Percentiles rank a stretch among this genome's conserved stretches.
phyloP scores from a whole-genome alignment of 2,113 vertebrate genomes.

The Lethenteron camtschaticum region DNA sequence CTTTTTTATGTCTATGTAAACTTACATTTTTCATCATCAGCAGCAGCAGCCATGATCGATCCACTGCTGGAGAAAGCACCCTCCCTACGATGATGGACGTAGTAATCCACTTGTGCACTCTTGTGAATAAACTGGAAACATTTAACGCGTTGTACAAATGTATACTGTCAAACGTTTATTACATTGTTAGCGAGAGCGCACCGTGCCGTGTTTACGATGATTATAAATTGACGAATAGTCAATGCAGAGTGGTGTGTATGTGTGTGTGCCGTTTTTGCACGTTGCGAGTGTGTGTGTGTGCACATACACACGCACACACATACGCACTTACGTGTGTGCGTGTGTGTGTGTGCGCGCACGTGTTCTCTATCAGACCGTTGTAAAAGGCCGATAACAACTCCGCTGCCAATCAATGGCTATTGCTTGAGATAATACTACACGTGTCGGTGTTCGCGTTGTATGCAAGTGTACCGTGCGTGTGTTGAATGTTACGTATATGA shows the following conservation, averaged over 20 bases:
- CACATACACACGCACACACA: not conserved
- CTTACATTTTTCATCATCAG: not conserved
- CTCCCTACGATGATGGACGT: not conserved
- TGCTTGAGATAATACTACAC: no score
- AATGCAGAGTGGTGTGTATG: not conserved
- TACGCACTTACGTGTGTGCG: not conserved
- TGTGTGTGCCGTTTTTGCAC: not conserved
- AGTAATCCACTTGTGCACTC: not conserved
- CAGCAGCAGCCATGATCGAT: no score
- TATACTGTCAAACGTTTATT: not conserved
- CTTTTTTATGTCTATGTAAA: not conserved
- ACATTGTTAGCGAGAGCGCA: not conserved
- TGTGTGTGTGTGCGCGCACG: not conserved
- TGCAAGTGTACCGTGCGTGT: no score
- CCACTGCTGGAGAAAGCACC: not conserved
- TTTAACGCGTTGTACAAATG: not conserved
- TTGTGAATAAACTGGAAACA: not conserved
- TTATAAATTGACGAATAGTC: not conserved
- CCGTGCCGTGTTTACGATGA: not conserved
- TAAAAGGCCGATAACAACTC: no score
- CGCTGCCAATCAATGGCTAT: no score
- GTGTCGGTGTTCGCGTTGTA: no score
- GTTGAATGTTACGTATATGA: no score
- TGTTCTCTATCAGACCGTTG: not conserved
- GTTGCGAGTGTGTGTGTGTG: not conserved